Evolutionary conservation across 2,113 vertebrate species (phyloP), one percentile per base, ranked within the genome.

Genomic region (Alligator sinensis): DNA sequence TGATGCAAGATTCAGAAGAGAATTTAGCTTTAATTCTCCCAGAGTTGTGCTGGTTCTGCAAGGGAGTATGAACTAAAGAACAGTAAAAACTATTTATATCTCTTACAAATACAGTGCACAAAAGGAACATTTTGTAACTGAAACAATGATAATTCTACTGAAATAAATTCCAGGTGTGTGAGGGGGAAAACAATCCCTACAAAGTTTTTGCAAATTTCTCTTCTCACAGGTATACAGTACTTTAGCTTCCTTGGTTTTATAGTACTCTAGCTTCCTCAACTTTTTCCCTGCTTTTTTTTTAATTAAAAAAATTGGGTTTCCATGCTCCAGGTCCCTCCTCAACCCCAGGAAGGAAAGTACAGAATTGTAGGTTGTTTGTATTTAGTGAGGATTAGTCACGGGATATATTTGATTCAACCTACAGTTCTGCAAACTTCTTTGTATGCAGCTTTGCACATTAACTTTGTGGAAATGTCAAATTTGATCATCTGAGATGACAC

Each of bases 101-200:
- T 68, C 76, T 79, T 77, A 60, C 70, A 92, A 92, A 96, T 77
- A 58, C 47, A 47, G 47, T 47, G 47, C 47, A 47, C 59, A 82
- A 88, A 89, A 88, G 82, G 16, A 15, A n/a, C 15, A 5, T 96
- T 96, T 97, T 96, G 91, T 78, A 92, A 94, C 16, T n/a, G 78
- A 88, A 94, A 94, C 9, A 81, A 63, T 66, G 93, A 79, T 68
- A 30, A 92, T 77, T 91, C 95, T 84, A 91, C 85, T 86, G 85
- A 95, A 95, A 92, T 90, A 93, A 92, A 93, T 66, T 61, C 11
- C 21, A 83, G 30, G 60, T 16, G 17, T 64, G 82, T 61, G 80
- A 77, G 87, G n/a, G 77, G 1, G 3, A 82, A 80, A 2, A 15
- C 6, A 79, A 91, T 25, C 47, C 21, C 21, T 57, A n/a, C 47